Conservation (phyloP, 2,888 invertebrate genomes). For the Napeogenes inachia region DNA sequence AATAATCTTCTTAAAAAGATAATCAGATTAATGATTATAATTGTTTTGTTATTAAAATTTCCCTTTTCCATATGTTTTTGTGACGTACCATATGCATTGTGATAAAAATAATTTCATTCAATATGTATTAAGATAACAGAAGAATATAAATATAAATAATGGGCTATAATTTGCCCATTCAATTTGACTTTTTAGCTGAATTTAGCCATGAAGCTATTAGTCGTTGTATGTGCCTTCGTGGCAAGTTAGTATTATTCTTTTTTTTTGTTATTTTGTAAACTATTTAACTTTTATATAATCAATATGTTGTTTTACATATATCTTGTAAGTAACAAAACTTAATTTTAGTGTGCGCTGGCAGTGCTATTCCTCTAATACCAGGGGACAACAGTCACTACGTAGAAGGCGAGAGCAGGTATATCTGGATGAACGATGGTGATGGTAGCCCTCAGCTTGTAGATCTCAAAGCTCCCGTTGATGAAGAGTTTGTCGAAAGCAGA, state of each 20-base stretch:
- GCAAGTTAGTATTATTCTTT: constrained; percentile 40
- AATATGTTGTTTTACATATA: constrained; percentile 7
- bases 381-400: constrained; percentile 66
- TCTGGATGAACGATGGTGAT: constrained; percentile 67
- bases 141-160: too few species aligned
- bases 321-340: constrained; percentile 3
- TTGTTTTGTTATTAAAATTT: too few species aligned
- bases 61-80: too few species aligned
- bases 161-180: too few species aligned
- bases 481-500: constrained; percentile 38
- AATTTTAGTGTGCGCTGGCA: constrained; percentile 47
- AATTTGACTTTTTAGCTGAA: too few species aligned
- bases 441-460: constrained; percentile 56
- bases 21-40: too few species aligned
- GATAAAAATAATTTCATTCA: too few species aligned
- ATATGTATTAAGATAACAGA: too few species aligned
- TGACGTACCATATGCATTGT: too few species aligned
- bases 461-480: constrained; percentile 44
- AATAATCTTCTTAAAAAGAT: too few species aligned
- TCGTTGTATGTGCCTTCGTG: constrained; percentile 37
- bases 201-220: constrained; percentile 40
- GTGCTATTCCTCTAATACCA: constrained; percentile 46
- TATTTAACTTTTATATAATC: constrained; percentile 1
- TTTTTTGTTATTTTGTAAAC: neutral
- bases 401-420: constrained; percentile 62